These are phyloP conservation scores for Desmodus rotundus DNA, from an alignment of 2,113 vertebrate species.

Conservation along the genomic window DNA sequence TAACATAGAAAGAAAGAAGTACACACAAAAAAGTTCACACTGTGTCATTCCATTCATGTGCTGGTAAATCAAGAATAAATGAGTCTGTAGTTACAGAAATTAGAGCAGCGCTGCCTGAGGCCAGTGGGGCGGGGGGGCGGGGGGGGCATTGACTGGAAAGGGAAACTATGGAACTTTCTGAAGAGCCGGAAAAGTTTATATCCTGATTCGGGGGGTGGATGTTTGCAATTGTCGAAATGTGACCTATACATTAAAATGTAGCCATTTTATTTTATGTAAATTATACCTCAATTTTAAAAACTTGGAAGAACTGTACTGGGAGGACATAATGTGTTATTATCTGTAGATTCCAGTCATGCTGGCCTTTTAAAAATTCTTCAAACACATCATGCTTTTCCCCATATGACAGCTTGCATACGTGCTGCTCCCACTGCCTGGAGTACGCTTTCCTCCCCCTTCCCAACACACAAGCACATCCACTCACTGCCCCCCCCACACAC, in stretches of 20 bases:
- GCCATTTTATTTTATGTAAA: conserved; percentile 9
- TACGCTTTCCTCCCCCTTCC: not conserved
- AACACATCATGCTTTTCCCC: not conserved
- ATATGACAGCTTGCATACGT: not conserved
- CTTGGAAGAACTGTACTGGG: not conserved
- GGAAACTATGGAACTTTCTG: not conserved
- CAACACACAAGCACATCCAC: not conserved
- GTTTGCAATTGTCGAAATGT: not conserved
- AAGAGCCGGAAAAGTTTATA: not conserved
- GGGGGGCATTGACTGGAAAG: not conserved
- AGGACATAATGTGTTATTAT: not conserved
- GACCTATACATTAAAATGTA: not conserved
- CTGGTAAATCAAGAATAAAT: not conserved
- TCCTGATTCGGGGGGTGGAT: not conserved
- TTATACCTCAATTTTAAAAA: not conserved
- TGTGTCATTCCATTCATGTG: not conserved
- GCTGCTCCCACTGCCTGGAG: not conserved
- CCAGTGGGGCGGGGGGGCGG: not conserved
- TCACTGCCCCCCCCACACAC: not conserved
- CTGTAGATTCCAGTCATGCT: not conserved
- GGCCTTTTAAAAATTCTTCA: not conserved
- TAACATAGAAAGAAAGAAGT: not conserved
- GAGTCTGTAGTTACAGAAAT: not conserved
- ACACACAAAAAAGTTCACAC: not conserved
- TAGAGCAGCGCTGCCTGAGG: not conserved